Evolutionary conservation across 2,888 invertebrate genomes (phyloP).

Genomic region (Pocota personata): DNA sequence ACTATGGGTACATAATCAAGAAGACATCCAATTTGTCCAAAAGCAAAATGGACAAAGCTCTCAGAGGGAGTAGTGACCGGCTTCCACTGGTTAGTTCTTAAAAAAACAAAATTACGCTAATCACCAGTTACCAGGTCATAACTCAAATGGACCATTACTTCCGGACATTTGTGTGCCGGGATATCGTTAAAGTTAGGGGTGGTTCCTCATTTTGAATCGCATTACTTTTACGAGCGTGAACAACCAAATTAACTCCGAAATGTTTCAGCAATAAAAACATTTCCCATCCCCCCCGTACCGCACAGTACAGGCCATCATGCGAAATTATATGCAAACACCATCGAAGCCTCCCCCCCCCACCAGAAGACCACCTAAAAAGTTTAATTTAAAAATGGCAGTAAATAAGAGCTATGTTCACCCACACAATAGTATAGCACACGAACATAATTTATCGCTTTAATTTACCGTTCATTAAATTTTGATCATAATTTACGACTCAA

Average conservation of each 20-base stretch:
- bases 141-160: conserved; percentile 43
- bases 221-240: conserved; percentile 58
- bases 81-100: neutral
- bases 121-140: conserved; percentile 50
- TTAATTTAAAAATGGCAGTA: conserved; percentile 44
- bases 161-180: conserved; percentile 21
- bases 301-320: neutral
- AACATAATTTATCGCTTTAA: conserved; percentile 76
- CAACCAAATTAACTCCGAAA: conserved; percentile 52
- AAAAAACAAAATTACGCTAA: conserved; percentile 22
- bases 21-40: neutral
- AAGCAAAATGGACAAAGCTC: no score
- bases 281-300: neutral
- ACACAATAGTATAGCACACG: conserved; percentile 30
- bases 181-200: conserved; percentile 21
- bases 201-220: conserved; percentile 25
- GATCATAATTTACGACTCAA: conserved; percentile 77
- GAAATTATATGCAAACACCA: conserved; percentile 17
- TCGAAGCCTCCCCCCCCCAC: neutral
- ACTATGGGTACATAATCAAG: no score
- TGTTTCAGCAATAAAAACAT: conserved; percentile 37
- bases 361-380: conserved; percentile 27
- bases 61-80: neutral
- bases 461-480: conserved; percentile 77
- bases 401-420: conserved; percentile 30